phyloP scores from a whole-genome alignment of 2,888 invertebrate species.

The Hemithea aestivaria region DNA sequence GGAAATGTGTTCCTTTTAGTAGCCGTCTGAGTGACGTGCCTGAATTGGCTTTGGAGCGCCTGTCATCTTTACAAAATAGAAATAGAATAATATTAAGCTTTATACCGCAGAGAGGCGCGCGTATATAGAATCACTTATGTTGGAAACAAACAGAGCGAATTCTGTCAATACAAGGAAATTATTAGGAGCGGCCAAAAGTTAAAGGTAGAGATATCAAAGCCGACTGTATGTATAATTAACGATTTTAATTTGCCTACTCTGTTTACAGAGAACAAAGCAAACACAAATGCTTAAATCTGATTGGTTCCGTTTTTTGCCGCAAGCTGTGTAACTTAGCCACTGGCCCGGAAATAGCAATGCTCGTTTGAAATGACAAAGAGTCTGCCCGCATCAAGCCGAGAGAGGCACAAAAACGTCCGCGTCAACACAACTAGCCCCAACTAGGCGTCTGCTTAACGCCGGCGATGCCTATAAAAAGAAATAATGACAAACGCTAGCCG shows the following conservation, averaged over 20 bases:
- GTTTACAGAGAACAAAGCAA: conserved; percentile 18
- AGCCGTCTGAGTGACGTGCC: conserved; percentile 43
- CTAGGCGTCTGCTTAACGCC: conserved; percentile 45
- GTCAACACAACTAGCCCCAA: conserved; percentile 47
- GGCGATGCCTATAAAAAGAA: conserved; percentile 51
- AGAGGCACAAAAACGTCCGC: conserved; percentile 54
- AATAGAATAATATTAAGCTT: conserved; percentile 39
- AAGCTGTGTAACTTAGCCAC: conserved; percentile 34
- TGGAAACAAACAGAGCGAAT: background rate
- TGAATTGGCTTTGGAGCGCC: conserved; percentile 45
- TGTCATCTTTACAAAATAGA: conserved; percentile 36
- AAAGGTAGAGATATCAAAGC: no score
- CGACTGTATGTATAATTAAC: no score
- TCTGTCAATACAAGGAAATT: conserved; percentile 10
- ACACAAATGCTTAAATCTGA: conserved; percentile 29
- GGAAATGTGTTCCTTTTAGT: conserved; percentile 26
- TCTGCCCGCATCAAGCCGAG: conserved; percentile 46
- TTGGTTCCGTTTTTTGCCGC: conserved; percentile 36
- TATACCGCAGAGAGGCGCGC: conserved; percentile 32
- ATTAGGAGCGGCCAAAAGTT: no score
- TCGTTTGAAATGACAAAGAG: conserved; percentile 58
- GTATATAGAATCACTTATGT: conserved; percentile 38
- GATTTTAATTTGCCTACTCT: conserved; percentile 19
- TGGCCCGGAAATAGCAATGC: conserved; percentile 53
- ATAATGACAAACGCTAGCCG: conserved; percentile 51